Evolutionary conservation across 2,888 invertebrate genomes (phyloP).

Genomic region (Drosophila testacea): DNA sequence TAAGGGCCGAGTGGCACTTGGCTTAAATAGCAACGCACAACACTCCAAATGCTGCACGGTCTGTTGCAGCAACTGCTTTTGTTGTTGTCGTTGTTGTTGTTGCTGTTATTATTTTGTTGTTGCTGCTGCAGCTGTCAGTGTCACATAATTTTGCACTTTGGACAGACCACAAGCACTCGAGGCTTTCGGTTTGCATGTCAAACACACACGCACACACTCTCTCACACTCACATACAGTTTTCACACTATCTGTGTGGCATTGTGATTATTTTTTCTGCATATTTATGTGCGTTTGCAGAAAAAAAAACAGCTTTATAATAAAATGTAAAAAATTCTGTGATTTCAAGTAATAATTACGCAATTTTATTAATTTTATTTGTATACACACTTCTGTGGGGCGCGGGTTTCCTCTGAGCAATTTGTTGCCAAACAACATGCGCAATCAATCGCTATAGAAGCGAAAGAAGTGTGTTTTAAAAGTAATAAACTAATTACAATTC

Average conservation of each 20-base stretch:
- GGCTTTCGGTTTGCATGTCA: constrained; percentile 60
- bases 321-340: constrained; percentile 23
- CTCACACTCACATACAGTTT: neutral
- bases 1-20: constrained; percentile 60
- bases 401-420: too few species aligned
- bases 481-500: too few species aligned
- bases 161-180: constrained; percentile 69
- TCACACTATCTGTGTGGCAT: constrained; percentile 33
- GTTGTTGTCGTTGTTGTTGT: constrained; percentile 5
- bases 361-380: constrained; percentile 29
- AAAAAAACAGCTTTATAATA: constrained; percentile 13
- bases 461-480: too few species aligned
- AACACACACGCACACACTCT: constrained; percentile 37
- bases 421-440: too few species aligned
- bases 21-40: constrained; percentile 63
- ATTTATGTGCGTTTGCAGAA: constrained; percentile 43
- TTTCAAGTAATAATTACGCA: constrained; percentile 40
- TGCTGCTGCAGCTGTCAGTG: constrained; percentile 60
- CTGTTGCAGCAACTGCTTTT: constrained; percentile 25
- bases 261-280: constrained; percentile 44
- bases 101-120: constrained; percentile 39
- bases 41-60: constrained; percentile 49
- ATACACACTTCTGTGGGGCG: neutral
- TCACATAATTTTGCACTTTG: constrained; percentile 71
- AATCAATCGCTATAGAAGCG: too few species aligned